Conservation (phyloP, 2,888 invertebrate species). For the Megamerina dolium region DNA sequence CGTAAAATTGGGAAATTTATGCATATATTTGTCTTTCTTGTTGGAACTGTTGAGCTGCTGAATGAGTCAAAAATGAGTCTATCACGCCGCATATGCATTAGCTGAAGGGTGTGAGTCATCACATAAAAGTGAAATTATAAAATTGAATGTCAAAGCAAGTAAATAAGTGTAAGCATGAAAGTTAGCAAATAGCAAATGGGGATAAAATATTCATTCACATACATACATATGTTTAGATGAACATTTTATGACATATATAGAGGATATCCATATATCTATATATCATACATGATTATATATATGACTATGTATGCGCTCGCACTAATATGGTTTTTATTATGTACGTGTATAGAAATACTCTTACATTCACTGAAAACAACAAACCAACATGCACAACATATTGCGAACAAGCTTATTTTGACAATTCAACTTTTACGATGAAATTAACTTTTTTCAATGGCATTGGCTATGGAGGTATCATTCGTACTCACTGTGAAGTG, state of each 20-base stretch:
- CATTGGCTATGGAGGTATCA: conserved; percentile 10
- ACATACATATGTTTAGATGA: too few relatives aligned
- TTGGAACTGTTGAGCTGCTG: too few relatives aligned
- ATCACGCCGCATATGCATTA: not conserved
- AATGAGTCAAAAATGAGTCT: not conserved
- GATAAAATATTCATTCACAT: too few relatives aligned
- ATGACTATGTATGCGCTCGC: too few relatives aligned
- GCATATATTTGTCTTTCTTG: too few relatives aligned
- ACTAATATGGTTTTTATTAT: too few relatives aligned
- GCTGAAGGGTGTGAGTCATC: not conserved
- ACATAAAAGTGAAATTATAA: conserved; percentile 12
- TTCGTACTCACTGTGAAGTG: conserved; percentile 15
- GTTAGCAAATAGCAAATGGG: too few relatives aligned
- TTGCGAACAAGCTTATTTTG: not conserved
- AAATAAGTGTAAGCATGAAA: too few relatives aligned
- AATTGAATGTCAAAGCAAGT: conserved; percentile 4
- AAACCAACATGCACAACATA: not conserved
- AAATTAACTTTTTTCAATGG: not conserved
- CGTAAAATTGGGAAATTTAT: too few relatives aligned
- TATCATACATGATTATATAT: too few relatives aligned
- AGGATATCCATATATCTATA: too few relatives aligned
- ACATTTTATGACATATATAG: not conserved
- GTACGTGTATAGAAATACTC: too few relatives aligned
- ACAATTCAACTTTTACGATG: not conserved
- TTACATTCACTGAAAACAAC: not conserved